Evolutionary conservation across 2,797 vertebrate species (phyloP).

Genomic region (Garrulus glandarius): DNA sequence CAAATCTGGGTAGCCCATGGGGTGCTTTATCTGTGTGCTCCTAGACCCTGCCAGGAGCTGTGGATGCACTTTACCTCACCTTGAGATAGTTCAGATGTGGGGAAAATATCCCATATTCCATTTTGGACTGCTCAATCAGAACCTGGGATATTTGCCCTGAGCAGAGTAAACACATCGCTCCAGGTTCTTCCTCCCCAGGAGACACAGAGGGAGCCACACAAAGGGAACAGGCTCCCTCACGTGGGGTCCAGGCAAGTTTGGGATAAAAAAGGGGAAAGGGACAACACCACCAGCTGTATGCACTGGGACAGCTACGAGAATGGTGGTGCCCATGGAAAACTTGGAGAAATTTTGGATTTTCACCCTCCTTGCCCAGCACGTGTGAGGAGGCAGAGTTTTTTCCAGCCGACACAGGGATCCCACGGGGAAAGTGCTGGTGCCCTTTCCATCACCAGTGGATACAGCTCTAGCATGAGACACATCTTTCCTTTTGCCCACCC

Average conservation of each 20-base stretch:
- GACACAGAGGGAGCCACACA: accelerated
- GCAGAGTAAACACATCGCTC: not conserved
- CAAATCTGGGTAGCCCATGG: not conserved
- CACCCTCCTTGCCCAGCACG: not conserved
- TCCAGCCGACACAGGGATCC: not conserved
- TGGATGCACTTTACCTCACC: not conserved
- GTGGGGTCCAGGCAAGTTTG: not conserved
- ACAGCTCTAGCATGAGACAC: not conserved
- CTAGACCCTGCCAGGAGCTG: not conserved
- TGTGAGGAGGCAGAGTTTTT: not conserved
- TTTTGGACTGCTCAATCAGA: not conserved
- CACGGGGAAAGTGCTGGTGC: accelerated
- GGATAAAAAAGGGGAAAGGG: not conserved
- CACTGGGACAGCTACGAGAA: not conserved
- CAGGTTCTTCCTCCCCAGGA: not conserved
- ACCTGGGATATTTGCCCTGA: not conserved
- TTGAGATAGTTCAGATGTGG: accelerated
- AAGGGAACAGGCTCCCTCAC: not conserved
- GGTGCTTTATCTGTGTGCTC: accelerated
- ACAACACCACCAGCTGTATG: not conserved
- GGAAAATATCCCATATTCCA: not conserved
- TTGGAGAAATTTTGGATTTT: not conserved
- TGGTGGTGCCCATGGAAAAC: accelerated
- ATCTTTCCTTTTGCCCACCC: not conserved
- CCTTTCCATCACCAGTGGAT: not conserved